Conservation (phyloP, 1,140 invertebrate genomes). For the Drosophila parvula region DNA sequence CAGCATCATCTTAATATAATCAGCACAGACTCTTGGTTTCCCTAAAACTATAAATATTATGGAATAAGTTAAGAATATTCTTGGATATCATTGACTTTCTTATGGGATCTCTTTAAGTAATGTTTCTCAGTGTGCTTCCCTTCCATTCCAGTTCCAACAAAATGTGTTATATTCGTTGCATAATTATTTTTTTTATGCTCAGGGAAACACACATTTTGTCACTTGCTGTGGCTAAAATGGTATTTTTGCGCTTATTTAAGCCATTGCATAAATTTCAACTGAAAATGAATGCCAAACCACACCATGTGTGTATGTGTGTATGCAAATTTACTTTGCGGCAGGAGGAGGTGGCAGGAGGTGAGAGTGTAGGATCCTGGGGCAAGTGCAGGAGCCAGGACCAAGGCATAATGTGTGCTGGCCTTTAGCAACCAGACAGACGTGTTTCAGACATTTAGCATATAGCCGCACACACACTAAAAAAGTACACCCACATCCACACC, state of each 20-base stretch:
- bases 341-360: slow-evolving; percentile 6
- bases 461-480: slow-evolving; percentile 35
- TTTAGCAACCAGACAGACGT: slow-evolving; percentile 60
- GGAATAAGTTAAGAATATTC: not conserved
- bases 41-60: too few relatives aligned
- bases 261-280: slow-evolving; percentile 77
- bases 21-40: not conserved
- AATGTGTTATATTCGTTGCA: slow-evolving; percentile 41
- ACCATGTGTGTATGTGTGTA: slow-evolving; percentile 42
- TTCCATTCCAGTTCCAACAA: not conserved
- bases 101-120: not conserved
- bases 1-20: not conserved
- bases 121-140: not conserved
- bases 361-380: slow-evolving; percentile 51
- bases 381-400: slow-evolving; percentile 63
- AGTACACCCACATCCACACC: slow-evolving; percentile 16
- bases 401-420: slow-evolving; percentile 56
- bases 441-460: slow-evolving; percentile 70
- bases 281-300: slow-evolving; percentile 71
- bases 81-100: not conserved
- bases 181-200: slow-evolving; percentile 71
- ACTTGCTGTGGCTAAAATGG: slow-evolving; percentile 67
- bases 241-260: slow-evolving; percentile 79
- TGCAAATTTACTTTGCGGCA: slow-evolving; percentile 65
- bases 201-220: slow-evolving; percentile 65